phyloP scores from a whole-genome alignment of 1,140 invertebrate species.

The Venturia canescens region DNA sequence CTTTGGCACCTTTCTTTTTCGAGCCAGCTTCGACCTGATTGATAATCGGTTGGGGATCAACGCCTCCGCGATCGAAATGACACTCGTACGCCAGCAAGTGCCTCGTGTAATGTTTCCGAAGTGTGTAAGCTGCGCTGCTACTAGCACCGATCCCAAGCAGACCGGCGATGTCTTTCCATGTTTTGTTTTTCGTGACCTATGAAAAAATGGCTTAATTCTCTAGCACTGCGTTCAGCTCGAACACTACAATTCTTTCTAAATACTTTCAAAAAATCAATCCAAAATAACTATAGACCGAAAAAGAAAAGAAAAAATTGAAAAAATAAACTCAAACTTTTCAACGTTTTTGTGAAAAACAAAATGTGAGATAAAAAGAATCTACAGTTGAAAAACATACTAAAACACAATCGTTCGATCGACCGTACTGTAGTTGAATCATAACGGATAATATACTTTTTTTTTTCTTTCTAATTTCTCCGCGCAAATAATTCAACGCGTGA shows the following conservation, averaged over 20 bases:
- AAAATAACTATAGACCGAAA: slow-evolving; percentile 28
- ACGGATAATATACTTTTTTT: slow-evolving; percentile 1
- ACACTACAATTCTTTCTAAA: slow-evolving; percentile 34
- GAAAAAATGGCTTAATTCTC: slow-evolving; percentile 53
- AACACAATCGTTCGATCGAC: slow-evolving; percentile 5
- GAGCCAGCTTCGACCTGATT: slow-evolving; percentile 93
- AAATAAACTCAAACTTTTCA: not conserved
- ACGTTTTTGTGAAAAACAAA: slow-evolving; percentile 5
- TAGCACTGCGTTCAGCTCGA: slow-evolving; percentile 8
- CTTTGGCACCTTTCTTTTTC: slow-evolving; percentile 91
- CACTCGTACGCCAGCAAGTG: slow-evolving; percentile 97
- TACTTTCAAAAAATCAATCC: slow-evolving; percentile 39
- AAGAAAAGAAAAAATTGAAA: slow-evolving; percentile 20
- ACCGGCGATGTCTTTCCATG: slow-evolving; percentile 98
- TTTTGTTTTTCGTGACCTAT: slow-evolving; percentile 98
- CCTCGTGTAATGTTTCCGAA: slow-evolving; percentile 98
- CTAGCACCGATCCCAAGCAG: slow-evolving; percentile 95
- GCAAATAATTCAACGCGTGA: not conserved
- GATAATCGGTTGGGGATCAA: slow-evolving; percentile 96
- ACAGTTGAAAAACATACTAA: not conserved
- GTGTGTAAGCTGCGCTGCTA: slow-evolving; percentile 96
- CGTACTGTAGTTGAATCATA: slow-evolving; percentile 4
- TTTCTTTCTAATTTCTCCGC: slow-evolving; percentile 12
- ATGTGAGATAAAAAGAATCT: not conserved
- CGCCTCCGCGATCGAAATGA: slow-evolving; percentile 96